Base-by-base conservation (phyloP, 2,888 invertebrate genomes). In the Lasioglossum oenotherae region DNA sequence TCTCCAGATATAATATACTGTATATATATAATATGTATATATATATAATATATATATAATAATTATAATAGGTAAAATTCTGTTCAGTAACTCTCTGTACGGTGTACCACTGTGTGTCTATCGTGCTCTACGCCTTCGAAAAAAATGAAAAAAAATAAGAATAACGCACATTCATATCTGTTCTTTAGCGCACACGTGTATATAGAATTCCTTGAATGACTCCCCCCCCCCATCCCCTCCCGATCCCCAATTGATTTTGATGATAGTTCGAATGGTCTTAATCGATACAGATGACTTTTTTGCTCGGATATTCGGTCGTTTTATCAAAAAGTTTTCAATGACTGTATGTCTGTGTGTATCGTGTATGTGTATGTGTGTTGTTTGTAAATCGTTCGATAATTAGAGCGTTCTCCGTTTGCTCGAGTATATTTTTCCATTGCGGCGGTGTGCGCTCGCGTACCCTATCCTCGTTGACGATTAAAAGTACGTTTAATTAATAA, bases 51-150 rank as follows among this genome's bases (percentile, higher is more conserved):
- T 75, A 80, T 81, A 86, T 88, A 87, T 88, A 91, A 91, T 91
- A 90, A 91, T 92, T 87, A 86, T 91, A 91, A 91, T 92, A 92
- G 90, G 93, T 93, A 93, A 94, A 94, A 93, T 92, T 92, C 92
- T 92, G 88, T 92, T 88, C 88, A 91, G 87, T 92, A 89, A 91
- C 84, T 92, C 88, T 92, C 88, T 87, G 84, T 84, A 87, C 81
- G 77, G 74, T 89, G 75, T 82, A 89, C 69, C 86, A 81, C 73
- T 82, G 82, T 74, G 78, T 81, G 41, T 41, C 67, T 69, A 67
- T 79, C 76, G 46, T 71, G 72, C 64, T 19, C 71, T 53, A 80
- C 35, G 38, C 19, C 35, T 49, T 46, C 16, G n/a, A 46, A 49
- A 31, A 73, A 46, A 49, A 49, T 0, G 5, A 53, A 53, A 12